Evolutionary conservation across 2,797 vertebrate genomes (phyloP), one percentile per base, ranked within the genome.

Genomic region (Lycodopsis pacificus): DNA sequence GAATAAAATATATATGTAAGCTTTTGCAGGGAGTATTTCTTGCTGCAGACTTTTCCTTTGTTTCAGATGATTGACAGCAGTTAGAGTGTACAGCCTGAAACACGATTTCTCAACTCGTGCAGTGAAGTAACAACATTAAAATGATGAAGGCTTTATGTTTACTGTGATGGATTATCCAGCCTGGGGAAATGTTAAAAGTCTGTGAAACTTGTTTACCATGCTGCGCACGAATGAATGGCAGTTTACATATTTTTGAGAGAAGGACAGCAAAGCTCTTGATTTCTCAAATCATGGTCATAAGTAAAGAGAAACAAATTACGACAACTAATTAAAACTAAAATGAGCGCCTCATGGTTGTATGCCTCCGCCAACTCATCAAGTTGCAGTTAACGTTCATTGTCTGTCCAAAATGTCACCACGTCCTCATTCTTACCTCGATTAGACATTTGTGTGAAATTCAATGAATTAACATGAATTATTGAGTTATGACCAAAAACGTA

Each of bases 201-300:
- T 80, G 53, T 48, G 30, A 69, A 65, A 22, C 34, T 63, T 77
- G 44, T 88, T 86, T 84, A 73, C 38, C 20, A 27, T 5, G 19
- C 58, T 32, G 62, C 49, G 11, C 7, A 14, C 46, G 19, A 87
- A 69, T 40, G 46, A 86, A 75, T 44, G 58, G 65, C 58, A 66
- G 44, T 36, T 27, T 57, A 68, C 9, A 10, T 38, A n/a, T 70
- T 73, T 38, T 38, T 67, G 2, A 71, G 49, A 54, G 5, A 73
- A 69, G 34, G 32, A 79, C 30, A 73, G 8, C 22, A 46, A 36
- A 53, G 63, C 61, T 72, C 22, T 64, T 64, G 63, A 76, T 71
- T 62, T 44, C 32, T 78, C 14, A 63, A 78, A 73, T 73, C 67
- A 59, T 59, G 40, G 20, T 44, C 56, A 63, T 1, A 70, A 36